These are phyloP conservation scores for Telmatherina bonti DNA, from an alignment of 2,797 vertebrate species.

Conservation along the genomic window DNA sequence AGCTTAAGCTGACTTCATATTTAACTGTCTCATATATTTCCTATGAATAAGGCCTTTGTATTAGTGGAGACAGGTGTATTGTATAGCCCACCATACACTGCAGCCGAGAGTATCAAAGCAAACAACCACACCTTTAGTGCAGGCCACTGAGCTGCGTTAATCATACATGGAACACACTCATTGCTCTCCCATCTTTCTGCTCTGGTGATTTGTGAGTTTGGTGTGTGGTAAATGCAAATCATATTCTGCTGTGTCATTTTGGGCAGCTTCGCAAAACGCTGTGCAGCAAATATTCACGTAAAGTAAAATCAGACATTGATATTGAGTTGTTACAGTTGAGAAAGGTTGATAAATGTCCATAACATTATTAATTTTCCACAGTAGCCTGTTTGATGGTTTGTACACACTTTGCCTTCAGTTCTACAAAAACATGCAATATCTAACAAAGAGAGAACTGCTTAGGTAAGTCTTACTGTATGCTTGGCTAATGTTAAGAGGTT, in stretches of 20 bases:
- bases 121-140: constrained; percentile 70
- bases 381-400: constrained; percentile 49
- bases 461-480: no score
- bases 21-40: constrained; percentile 7
- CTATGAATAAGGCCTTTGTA: constrained; percentile 33
- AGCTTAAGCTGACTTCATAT: not conserved
- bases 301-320: constrained; percentile 73
- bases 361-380: constrained; percentile 71
- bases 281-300: constrained; percentile 57
- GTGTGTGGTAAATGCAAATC: constrained; percentile 23
- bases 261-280: constrained; percentile 16
- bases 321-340: constrained; percentile 63
- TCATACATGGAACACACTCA: constrained; percentile 63
- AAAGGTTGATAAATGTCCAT: constrained; percentile 19
- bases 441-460: not conserved
- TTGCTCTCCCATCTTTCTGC: constrained; percentile 52
- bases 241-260: not conserved
- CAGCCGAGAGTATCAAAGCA: constrained; percentile 63
- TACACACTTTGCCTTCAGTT: constrained; percentile 14
- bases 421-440: constrained; percentile 1
- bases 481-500: no score
- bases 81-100: constrained; percentile 21
- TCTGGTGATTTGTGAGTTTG: constrained; percentile 25
- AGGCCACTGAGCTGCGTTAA: constrained; percentile 66
- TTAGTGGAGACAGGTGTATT: constrained; percentile 21